Base-by-base conservation (phyloP, 2,888 invertebrate genomes). In the Heterodera filipjevi region DNA sequence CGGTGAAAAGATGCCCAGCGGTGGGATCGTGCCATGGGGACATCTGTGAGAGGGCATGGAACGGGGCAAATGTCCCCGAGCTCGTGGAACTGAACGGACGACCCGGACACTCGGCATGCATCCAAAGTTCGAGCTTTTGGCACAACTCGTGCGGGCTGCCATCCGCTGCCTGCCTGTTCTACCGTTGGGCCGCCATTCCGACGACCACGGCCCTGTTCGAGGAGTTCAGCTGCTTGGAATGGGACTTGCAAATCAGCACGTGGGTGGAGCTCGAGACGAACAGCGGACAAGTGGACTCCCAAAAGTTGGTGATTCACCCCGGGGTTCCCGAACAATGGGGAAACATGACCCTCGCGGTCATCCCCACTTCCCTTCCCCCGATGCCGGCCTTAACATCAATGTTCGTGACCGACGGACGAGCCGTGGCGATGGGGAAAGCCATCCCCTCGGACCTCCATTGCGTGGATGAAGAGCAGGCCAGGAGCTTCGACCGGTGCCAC, bases 71-170 rank as follows among this genome's bases (percentile, higher is more conserved):
- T n/a, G 46, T 71, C 30, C 71, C 71, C n/a, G 71, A 71, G 30
- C 30, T 71, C 27, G 12, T 27, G 27, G 71, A 71, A 27, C n/a
- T 30, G 44, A 71, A 71, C 12, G 1, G 8, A 3, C 46, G 39
- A 10, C 71, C 71, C n/a, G 71, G 71, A 27, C 39, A 71, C 6
- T 44, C 30, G 1, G 39, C 30, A 2, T 71, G 71, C 30, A 30
- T 71, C 10, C n/a, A 30, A 44, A 30, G 27, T 27, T 10, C 71
- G 30, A 30, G 71, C 27, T 71, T 71, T 71, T 71, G 71, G 71
- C 27, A 30, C n/a, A 71, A 71, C 6, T n/a, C 27, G 6, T 71
- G 71, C 30, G 71, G 71, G 2, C 71, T 71, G 5, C 71, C 71
- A 5, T n/a, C 71, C 2, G 27, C n/a, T 6, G 71, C 27, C 10